phyloP scores from a whole-genome alignment of 2,888 invertebrate genomes.

The Pardosa pseudoannulata region DNA sequence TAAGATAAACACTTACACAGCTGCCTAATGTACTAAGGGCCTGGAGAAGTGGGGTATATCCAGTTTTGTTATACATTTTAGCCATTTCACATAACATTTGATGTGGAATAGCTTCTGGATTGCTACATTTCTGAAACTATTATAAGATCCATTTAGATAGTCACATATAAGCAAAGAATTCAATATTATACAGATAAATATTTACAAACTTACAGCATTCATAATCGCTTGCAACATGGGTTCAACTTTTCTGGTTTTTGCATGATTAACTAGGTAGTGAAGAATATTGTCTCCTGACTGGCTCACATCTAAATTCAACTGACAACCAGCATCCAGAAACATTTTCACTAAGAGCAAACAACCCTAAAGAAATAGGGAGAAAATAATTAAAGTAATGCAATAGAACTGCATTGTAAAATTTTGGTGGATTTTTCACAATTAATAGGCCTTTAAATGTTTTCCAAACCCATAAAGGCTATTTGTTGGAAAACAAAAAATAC shows the following conservation, averaged over 20 bases:
- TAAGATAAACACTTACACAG: slow-evolving; percentile 61
- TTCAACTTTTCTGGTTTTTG: slow-evolving; percentile 74
- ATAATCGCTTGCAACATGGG: slow-evolving; percentile 71
- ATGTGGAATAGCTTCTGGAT: slow-evolving; percentile 57
- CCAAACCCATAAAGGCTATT: too few species aligned
- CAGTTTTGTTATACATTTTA: slow-evolving; percentile 70
- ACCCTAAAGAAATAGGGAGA: slow-evolving; percentile 61
- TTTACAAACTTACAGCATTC: slow-evolving; percentile 69
- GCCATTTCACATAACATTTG: slow-evolving; percentile 70
- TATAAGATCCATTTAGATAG: neutral
- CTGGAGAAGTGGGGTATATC: slow-evolving; percentile 73
- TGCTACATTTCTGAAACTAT: slow-evolving; percentile 54
- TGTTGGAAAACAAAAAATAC: too few species aligned
- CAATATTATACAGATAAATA: too few species aligned
- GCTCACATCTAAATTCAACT: slow-evolving; percentile 77
- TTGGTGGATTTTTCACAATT: too few species aligned
- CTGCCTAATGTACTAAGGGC: slow-evolving; percentile 41
- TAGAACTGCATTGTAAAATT: too few species aligned
- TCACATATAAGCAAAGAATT: too few species aligned
- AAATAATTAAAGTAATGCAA: too few species aligned
- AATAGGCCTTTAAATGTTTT: too few species aligned
- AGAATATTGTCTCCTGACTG: slow-evolving; percentile 77
- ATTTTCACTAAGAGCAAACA: slow-evolving; percentile 77
- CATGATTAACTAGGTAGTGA: slow-evolving; percentile 78
- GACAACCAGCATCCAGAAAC: slow-evolving; percentile 77